Base-by-base conservation (phyloP, 2,888 invertebrate species). In the Lamellibrachia satsuma region DNA sequence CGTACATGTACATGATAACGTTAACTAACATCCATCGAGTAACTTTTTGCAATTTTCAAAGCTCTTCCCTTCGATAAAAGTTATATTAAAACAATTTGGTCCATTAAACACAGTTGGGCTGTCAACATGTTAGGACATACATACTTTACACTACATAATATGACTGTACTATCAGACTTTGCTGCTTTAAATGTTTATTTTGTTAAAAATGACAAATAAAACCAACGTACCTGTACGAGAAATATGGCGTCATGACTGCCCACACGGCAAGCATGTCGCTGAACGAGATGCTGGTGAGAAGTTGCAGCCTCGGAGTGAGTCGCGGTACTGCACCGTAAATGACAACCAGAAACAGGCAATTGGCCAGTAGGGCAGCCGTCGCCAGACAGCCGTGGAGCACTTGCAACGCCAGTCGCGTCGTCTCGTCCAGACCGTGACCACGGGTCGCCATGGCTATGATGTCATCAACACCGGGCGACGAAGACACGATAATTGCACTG, bases 221-320 rank as follows among this genome's bases (percentile, higher is more conserved):
- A 39, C 39, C 39, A 55, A 55, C 55, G 55, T 55, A 60, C 60
- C 93, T 93, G 91, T 55, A 51, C 22, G 94, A 93, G 92, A 94
- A 94, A 92, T 94, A 94, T 90, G 92, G 90, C 9, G 94, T 94
- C 93, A 94, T 93, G 52, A 94, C 91, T 39, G 94, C 94, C 94
- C 94, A 94, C 9, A 94, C 93, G 1, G 94, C 94, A 6, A 94
- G 93, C 94, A 94, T 93, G 91, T 94, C 92, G 27, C 93, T 92
- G 75, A 94, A 94, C n/a, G 93, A 92, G 91, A 94, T 92, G 52
- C 93, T 93, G 22, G 94, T 94, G 27, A 94, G 93, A 0, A 94
- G 51, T 90, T 93, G 93, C 39, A 94, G 92, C 3, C 93, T 94
- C n/a, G 93, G 94, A 6, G 93, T 94, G 91, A 94, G 92, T 11